Evolutionary conservation across 2,113 vertebrate genomes (phyloP).

Genomic region (Cyanistes caeruleus): DNA sequence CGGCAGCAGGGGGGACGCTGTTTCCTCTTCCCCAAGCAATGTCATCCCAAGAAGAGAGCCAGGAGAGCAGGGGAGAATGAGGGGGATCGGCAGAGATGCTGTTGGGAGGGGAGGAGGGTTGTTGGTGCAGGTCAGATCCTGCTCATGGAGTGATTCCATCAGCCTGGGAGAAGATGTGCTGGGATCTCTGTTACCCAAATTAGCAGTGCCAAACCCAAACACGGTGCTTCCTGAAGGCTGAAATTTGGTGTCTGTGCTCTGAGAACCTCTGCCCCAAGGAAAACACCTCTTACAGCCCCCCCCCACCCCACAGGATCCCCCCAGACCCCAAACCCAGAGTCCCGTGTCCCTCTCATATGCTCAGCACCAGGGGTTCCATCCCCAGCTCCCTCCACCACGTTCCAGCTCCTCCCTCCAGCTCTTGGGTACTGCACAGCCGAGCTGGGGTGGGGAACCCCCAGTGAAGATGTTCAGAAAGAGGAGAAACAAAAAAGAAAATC

Average conservation of each 20-base stretch:
- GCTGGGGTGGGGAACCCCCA: background rate
- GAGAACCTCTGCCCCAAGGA: background rate
- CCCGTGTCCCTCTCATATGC: background rate
- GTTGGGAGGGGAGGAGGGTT: background rate
- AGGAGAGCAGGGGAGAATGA: background rate
- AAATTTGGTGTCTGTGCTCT: background rate
- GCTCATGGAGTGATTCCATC: background rate
- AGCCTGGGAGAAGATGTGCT: fast-evolving
- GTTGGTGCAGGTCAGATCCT: background rate
- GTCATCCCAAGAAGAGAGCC: background rate
- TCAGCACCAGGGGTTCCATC: background rate
- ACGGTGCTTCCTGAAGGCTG: fast-evolving
- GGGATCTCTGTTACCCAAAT: background rate
- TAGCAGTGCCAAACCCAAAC: fast-evolving
- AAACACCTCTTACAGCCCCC: background rate
- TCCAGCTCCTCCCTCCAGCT: background rate
- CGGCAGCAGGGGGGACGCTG: background rate
- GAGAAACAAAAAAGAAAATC: background rate
- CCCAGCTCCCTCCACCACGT: fast-evolving
- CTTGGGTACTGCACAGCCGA: fast-evolving
- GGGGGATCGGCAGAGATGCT: background rate
- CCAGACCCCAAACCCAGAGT: background rate
- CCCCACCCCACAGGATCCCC: background rate
- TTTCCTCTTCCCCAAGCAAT: background rate
- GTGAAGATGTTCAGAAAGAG: background rate